These are phyloP conservation scores for Pasiphila rectangulata DNA, from an alignment of 2,888 invertebrate genomes.

Conservation along the genomic window DNA sequence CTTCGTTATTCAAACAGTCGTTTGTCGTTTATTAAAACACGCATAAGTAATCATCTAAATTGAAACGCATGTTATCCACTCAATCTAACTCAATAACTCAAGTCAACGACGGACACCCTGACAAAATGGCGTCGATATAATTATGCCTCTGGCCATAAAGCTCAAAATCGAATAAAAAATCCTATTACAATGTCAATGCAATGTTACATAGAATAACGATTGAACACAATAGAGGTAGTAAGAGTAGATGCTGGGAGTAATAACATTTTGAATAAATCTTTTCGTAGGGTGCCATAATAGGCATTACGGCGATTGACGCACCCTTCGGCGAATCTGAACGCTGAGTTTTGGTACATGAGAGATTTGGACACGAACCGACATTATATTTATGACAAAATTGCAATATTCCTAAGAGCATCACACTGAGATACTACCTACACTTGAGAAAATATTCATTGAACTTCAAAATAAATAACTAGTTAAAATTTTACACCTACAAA, in stretches of 20 bases:
- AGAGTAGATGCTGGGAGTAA: constrained; percentile 72
- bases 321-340: constrained; percentile 69
- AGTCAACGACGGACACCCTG: constrained; percentile 61
- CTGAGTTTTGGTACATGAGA: constrained; percentile 40
- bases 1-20: not conserved
- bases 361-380: constrained; percentile 41
- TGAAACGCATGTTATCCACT: constrained; percentile 47
- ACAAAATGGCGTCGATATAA: constrained; percentile 66
- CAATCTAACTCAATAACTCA: constrained; percentile 65
- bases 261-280: constrained; percentile 81
- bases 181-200: constrained; percentile 60
- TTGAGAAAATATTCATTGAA: too few relatives aligned
- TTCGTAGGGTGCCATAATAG: constrained; percentile 73
- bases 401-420: too few relatives aligned
- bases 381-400: not conserved
- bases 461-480: too few relatives aligned
- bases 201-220: constrained; percentile 53
- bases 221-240: constrained; percentile 64
- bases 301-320: constrained; percentile 67
- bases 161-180: constrained; percentile 46
- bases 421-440: too few relatives aligned
- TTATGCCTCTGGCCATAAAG: constrained; percentile 42
- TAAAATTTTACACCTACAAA: too few relatives aligned
- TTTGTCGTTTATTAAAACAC: constrained; percentile 2
- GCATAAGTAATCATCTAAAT: constrained; percentile 22